Conservation (phyloP, 2,888 invertebrate species). For the Pecten maximus region DNA sequence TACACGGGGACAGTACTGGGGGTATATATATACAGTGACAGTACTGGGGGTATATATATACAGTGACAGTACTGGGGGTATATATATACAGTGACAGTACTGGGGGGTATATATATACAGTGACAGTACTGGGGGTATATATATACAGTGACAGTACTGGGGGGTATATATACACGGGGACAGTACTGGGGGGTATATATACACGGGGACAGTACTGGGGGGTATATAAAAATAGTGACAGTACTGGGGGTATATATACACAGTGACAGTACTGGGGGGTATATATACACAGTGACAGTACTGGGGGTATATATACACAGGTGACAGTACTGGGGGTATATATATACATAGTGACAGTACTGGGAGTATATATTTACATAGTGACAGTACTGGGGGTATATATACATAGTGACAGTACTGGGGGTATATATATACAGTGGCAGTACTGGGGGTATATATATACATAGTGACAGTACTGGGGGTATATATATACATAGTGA, state of each 20-base stretch:
- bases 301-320: neutral
- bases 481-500: neutral
- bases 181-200: neutral
- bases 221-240: neutral
- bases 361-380: neutral
- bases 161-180: neutral
- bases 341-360: neutral
- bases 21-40: neutral
- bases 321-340: neutral
- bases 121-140: neutral
- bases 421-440: neutral
- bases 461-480: neutral
- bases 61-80: neutral
- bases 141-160: neutral
- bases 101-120: neutral
- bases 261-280: no score
- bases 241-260: no score
- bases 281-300: neutral
- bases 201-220: neutral
- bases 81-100: neutral
- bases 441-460: neutral
- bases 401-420: neutral
- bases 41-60: neutral
- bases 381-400: no score
- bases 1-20: neutral